phyloP scores from a whole-genome alignment of 2,888 invertebrate genomes.

The Hyles lineata region DNA sequence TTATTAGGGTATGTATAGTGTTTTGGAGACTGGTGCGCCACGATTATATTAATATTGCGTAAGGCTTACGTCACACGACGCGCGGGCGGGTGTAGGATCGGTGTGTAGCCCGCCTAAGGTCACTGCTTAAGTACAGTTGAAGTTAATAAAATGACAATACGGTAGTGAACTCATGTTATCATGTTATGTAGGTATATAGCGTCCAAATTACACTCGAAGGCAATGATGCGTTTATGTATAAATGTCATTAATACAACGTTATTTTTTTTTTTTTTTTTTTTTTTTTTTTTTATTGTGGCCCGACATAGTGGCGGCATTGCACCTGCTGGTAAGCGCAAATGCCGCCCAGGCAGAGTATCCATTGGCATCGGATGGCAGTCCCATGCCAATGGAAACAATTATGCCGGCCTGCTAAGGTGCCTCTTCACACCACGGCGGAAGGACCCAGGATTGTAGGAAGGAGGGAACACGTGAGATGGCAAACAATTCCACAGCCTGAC shows the following conservation, averaged over 20 bases:
- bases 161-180: conserved; percentile 54
- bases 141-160: conserved; percentile 71
- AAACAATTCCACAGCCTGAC: too few species aligned
- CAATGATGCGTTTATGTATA: conserved; percentile 40
- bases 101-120: conserved; percentile 42
- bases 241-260: neutral
- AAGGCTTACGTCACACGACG: conserved; percentile 22
- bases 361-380: too few species aligned
- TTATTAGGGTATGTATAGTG: conserved; percentile 52
- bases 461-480: too few species aligned
- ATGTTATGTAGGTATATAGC: conserved; percentile 41
- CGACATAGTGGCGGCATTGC: too few species aligned
- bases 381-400: too few species aligned
- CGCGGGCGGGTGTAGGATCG: conserved; percentile 30
- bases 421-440: too few species aligned
- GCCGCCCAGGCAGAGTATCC: too few species aligned
- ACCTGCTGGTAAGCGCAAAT: too few species aligned
- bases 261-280: too few species aligned
- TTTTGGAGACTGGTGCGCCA: conserved; percentile 64
- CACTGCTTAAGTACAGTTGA: conserved; percentile 53
- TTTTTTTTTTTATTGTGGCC: too few species aligned
- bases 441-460: too few species aligned
- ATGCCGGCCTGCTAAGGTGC: too few species aligned
- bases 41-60: conserved; percentile 28
- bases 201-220: conserved; percentile 48